Evolutionary conservation across 2,888 invertebrate species (phyloP).

Genomic region (Himalopsyche tibetana): DNA sequence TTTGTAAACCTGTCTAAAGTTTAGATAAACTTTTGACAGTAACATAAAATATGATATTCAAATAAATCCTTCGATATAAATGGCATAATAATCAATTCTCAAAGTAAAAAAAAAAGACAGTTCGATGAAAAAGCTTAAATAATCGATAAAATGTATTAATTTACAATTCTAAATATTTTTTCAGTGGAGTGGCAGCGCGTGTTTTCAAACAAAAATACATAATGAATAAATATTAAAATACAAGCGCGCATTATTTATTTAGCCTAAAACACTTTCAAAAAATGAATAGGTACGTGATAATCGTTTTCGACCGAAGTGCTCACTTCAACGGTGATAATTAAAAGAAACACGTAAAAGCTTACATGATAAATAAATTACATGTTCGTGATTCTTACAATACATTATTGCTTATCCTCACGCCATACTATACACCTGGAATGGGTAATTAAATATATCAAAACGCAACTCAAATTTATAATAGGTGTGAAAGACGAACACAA

Average conservation of each 20-base stretch:
- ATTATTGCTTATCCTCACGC: slow-evolving; percentile 53
- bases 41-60: too few species aligned
- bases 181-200: too few species aligned
- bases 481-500: background rate
- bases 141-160: too few species aligned
- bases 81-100: too few species aligned
- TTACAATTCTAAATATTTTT: too few species aligned
- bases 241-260: background rate
- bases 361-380: slow-evolving; percentile 12
- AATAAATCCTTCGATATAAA: too few species aligned
- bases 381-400: slow-evolving; percentile 34
- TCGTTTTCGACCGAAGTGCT: background rate
- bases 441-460: slow-evolving; percentile 53
- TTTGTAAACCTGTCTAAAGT: too few species aligned
- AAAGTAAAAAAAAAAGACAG: too few species aligned
- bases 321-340: slow-evolving; percentile 5
- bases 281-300: background rate
- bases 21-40: too few species aligned
- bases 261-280: background rate
- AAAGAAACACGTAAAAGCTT: slow-evolving; percentile 34
- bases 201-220: too few species aligned
- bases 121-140: too few species aligned
- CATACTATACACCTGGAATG: slow-evolving; percentile 41
- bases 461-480: slow-evolving; percentile 8
- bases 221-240: too few species aligned